Evolutionary conservation across 2,797 vertebrate genomes (phyloP), one percentile per base, ranked within the genome.

Genomic region (Choloepus didactylus): DNA sequence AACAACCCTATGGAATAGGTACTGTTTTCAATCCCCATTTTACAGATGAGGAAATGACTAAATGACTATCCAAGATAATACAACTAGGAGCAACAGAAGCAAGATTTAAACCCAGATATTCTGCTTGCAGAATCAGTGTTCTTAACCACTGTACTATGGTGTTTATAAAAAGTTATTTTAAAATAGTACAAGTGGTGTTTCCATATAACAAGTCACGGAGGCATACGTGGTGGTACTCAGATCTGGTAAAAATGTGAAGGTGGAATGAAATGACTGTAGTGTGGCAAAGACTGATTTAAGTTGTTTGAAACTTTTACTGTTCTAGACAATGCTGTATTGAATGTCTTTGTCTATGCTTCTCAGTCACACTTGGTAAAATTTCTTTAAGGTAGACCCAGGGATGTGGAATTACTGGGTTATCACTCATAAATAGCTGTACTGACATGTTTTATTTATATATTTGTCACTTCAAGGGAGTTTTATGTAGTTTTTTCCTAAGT

Each of bases 271-370:
- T 79, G 44, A 27, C 15, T 67, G 14, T 82, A 44, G 11, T 19
- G 91, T 84, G 51, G 27, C 25, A 44, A 91, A 91, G 84, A 72
- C 35, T 29, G 31, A 49, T 76, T 90, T 94, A 82, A 89, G 49
- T 60, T 59, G n/a, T n/a, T 79, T 88, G n/a, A 54, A 44, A 29
- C 75, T 41, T 92, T 94, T 69, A 66, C 54, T 76, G 41, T 72
- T 29, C 44, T 12, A 44, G 87, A 29, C 41, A 85, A 44, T 60
- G 51, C 27, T 89, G 11, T 76, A 23, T 15, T 60, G 31, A 64
- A 9, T 70, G n/a, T 85, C 41, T 80, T 73, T 19, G 2, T 51
- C 31, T 6, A 31, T 76, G 46, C 25, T 27, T 75, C 85, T 9
- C 83, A 83, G 72, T 12, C 31, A 35, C 19, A 35, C 44, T 66